Conservation (phyloP, 2,113 vertebrate species). For the Opisthocomus hoazin region DNA sequence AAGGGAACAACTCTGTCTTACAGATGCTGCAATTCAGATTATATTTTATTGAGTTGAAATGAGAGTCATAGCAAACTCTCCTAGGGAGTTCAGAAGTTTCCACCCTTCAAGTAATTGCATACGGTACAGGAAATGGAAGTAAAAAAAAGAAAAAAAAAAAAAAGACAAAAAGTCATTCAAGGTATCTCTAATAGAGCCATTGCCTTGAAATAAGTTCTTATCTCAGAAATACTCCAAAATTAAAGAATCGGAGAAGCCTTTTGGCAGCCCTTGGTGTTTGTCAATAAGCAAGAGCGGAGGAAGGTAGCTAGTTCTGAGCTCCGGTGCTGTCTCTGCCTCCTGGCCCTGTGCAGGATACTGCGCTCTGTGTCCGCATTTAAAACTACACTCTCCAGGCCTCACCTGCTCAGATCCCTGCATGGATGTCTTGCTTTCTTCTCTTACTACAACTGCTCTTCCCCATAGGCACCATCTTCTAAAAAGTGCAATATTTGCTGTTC, state of each 20-base stretch:
- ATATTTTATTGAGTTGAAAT: constrained; percentile 77
- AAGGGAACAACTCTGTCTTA: constrained; percentile 56
- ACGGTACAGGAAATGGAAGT: constrained; percentile 72
- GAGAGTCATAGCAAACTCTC: constrained; percentile 69
- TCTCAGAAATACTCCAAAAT: constrained; percentile 39
- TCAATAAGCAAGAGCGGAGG: background rate
- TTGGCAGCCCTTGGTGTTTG: background rate
- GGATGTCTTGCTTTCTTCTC: background rate
- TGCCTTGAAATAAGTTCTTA: constrained; percentile 57
- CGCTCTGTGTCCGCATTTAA: background rate
- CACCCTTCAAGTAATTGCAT: constrained; percentile 65
- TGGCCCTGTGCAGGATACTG: background rate
- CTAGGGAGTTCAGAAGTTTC: constrained; percentile 77
- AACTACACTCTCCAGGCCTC: background rate
- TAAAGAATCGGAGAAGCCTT: background rate
- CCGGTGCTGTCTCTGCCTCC: background rate
- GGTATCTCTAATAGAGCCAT: constrained; percentile 58
- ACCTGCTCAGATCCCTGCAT: background rate
- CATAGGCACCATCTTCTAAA: background rate
- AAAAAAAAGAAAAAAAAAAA: constrained; percentile 25
- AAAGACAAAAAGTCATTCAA: constrained; percentile 60
- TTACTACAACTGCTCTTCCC: background rate
- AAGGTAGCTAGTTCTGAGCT: background rate
- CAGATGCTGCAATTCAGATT: constrained; percentile 73
- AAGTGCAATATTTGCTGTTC: background rate